A percentile compares a stretch with the other conserved stretches of the same genome.
These are phyloP conservation scores for Hemicordylus capensis DNA, from an alignment of 2,113 vertebrate genomes.

Conservation along the genomic window DNA sequence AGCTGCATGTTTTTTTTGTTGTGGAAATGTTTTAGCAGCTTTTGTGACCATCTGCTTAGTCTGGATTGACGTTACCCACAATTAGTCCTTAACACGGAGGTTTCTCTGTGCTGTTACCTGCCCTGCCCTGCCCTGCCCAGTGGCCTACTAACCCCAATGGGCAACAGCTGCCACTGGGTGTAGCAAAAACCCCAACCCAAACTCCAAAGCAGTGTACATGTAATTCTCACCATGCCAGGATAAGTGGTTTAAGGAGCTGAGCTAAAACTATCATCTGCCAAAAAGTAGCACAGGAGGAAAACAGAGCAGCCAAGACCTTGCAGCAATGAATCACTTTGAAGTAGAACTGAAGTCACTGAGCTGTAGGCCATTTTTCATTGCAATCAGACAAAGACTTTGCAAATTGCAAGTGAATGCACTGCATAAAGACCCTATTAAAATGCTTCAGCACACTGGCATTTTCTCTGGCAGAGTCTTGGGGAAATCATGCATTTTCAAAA, in stretches of 20 bases:
- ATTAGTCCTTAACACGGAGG: too few relatives aligned
- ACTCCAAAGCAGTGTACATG: not conserved
- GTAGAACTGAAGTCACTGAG: not conserved
- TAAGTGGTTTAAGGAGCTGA: not conserved
- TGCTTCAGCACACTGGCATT: not conserved
- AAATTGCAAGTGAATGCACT: not conserved
- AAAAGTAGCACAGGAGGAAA: not conserved
- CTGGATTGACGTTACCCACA: too few relatives aligned
- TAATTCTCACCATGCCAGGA: not conserved
- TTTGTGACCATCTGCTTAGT: too few relatives aligned
- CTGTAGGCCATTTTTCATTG: not conserved
- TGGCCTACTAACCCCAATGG: too few relatives aligned
- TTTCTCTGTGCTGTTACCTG: too few relatives aligned
- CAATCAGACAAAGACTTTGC: not conserved
- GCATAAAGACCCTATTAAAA: not conserved
- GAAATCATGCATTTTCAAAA: not conserved
- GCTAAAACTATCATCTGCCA: not conserved
- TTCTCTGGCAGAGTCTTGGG: not conserved
- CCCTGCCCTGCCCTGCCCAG: too few relatives aligned
- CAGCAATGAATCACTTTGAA: not conserved
- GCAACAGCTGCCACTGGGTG: too few relatives aligned
- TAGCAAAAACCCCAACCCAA: not conserved
- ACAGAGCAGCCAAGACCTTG: accelerated
- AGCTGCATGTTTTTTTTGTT: too few relatives aligned
- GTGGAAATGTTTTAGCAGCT: too few relatives aligned